Conservation (phyloP, 1,140 invertebrate genomes). For the Drosophila littoralis region DNA sequence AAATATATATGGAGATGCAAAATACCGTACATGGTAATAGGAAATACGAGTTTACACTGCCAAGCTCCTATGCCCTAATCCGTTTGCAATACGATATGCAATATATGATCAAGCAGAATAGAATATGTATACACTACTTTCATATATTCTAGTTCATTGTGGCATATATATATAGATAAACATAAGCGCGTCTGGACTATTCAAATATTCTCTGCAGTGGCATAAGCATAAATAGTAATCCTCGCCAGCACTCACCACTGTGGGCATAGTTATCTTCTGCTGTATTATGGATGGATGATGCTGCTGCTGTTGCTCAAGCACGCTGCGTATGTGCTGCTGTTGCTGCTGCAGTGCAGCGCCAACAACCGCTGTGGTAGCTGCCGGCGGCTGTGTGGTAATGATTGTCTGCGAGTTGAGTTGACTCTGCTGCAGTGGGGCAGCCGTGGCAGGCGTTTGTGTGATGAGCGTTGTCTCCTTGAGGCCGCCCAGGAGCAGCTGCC, state of each 20-base stretch:
- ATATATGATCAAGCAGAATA: no score
- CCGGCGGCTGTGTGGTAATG: conserved; percentile 68
- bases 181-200: no score
- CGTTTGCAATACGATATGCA: no score
- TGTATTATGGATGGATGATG: conserved; percentile 74
- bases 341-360: conserved; percentile 50
- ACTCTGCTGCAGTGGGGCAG: conserved; percentile 67
- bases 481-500: conserved; percentile 64
- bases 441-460: conserved; percentile 61
- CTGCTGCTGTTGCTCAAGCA: conserved; percentile 69
- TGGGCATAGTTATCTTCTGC: conserved; percentile 66
- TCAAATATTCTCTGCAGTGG: no score
- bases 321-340: conserved; percentile 62
- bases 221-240: no score
- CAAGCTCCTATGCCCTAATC: no score
- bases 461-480: conserved; percentile 79
- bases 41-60: no score
- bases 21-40: no score
- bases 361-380: neutral
- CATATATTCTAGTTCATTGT: no score
- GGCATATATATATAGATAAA: no score
- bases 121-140: no score
- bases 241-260: conserved; percentile 37
- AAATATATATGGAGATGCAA: no score
- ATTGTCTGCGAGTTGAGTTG: conserved; percentile 81